These are phyloP conservation scores for Menidia menidia DNA, from an alignment of 2,797 vertebrate genomes.

Conservation along the genomic window DNA sequence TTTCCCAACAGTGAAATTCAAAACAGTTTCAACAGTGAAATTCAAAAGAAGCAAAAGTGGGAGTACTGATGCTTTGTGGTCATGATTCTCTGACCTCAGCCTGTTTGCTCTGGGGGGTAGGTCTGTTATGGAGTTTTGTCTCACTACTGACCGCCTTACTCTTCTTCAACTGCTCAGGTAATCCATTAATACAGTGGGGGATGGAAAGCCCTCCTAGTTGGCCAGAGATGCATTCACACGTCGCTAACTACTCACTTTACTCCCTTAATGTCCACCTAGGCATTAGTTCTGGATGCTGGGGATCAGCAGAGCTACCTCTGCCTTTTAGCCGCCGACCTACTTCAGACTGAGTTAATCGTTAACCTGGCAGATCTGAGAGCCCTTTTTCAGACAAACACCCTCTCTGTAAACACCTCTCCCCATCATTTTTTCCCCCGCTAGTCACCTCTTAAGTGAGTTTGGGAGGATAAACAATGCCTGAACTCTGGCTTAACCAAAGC, in stretches of 20 bases:
- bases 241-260: conserved; percentile 27
- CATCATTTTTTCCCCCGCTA: conserved; percentile 39
- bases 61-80: conserved; percentile 12
- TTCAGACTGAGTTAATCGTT: conserved; percentile 60
- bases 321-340: conserved; percentile 29
- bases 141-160: conserved; percentile 42
- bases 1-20: too few species aligned
- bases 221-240: conserved; percentile 25
- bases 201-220: conserved; percentile 18
- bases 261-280: conserved; percentile 36
- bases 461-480: conserved; percentile 30
- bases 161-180: conserved; percentile 35
- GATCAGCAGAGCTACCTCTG: conserved; percentile 9
- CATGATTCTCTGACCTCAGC: conserved; percentile 12
- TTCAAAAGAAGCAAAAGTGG: too few species aligned
- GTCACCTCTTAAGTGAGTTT: conserved; percentile 7
- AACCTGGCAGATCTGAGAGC: conserved; percentile 47
- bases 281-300: conserved; percentile 9
- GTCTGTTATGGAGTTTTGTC: conserved; percentile 22
- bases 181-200: conserved; percentile 54
- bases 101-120: conserved; percentile 56
- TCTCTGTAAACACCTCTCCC: conserved; percentile 66
- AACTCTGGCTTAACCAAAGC: conserved; percentile 38
- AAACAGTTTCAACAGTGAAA: too few species aligned
- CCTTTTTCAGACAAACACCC: conserved; percentile 54